These are phyloP conservation scores for Tylochromis polylepis DNA, from an alignment of 2,113 vertebrate species.

Conservation along the genomic window DNA sequence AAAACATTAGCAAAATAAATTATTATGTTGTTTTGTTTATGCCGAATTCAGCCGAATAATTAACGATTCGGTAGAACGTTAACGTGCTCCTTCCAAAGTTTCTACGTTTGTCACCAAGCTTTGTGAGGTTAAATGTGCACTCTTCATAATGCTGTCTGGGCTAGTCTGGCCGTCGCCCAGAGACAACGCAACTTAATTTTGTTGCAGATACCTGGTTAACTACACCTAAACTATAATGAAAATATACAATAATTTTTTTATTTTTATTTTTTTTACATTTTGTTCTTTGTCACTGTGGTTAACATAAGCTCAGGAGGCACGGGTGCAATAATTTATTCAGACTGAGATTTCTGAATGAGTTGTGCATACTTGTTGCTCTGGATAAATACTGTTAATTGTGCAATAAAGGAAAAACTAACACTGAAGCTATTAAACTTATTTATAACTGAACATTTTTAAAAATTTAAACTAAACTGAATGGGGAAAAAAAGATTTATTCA, in stretches of 20 bases:
- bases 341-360: background rate
- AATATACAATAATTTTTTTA: background rate
- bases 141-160: background rate
- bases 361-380: background rate
- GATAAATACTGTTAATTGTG: background rate
- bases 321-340: background rate
- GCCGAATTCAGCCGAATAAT: background rate
- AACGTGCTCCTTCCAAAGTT: accelerated
- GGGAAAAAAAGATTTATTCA: too few species aligned
- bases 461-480: background rate
- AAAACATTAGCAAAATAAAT: background rate
- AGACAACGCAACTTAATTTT: background rate
- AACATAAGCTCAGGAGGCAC: background rate
- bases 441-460: background rate
- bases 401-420: background rate
- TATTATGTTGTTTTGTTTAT: accelerated
- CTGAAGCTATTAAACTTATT: background rate
- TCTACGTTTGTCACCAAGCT: background rate
- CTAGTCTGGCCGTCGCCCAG: too few species aligned
- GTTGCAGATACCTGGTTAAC: background rate
- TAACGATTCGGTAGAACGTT: accelerated
- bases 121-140: background rate
- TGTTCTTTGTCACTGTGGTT: background rate
- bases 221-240: background rate
- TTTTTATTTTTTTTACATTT: background rate